Percentiles rank a stretch among this genome's conserved stretches.
Evolutionary conservation across 2,888 invertebrate species (phyloP).

Genomic region (Perizoma flavofasciatum): DNA sequence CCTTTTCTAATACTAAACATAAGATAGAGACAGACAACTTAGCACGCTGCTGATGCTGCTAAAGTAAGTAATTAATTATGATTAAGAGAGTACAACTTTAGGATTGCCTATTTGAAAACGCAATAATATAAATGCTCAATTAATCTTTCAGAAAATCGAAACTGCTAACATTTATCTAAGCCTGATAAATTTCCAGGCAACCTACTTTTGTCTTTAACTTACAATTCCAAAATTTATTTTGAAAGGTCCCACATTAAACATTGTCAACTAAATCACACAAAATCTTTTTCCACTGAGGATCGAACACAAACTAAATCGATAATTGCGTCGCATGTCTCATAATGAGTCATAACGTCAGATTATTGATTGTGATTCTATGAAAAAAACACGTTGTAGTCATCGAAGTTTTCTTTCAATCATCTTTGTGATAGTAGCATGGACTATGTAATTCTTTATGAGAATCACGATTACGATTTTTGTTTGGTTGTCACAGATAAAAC

Average conservation of each 20-base stretch:
- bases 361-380: constrained; percentile 33
- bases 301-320: constrained; percentile 25
- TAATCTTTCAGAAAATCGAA: too few relatives aligned
- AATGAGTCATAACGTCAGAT: constrained; percentile 37
- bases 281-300: constrained; percentile 21
- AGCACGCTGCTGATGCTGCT: too few relatives aligned
- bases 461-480: not conserved
- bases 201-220: constrained; percentile 2
- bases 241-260: constrained; percentile 28
- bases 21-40: too few relatives aligned
- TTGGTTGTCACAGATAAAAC: too few relatives aligned
- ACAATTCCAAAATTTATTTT: constrained; percentile 17
- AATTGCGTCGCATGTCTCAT: constrained; percentile 26
- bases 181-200: too few relatives aligned
- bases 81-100: too few relatives aligned
- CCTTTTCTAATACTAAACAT: too few relatives aligned
- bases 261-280: constrained; percentile 11
- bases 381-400: constrained; percentile 34
- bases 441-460: constrained; percentile 11
- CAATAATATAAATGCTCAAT: too few relatives aligned
- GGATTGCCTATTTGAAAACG: too few relatives aligned
- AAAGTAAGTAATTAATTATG: too few relatives aligned
- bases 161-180: too few relatives aligned
- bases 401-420: constrained; percentile 26
- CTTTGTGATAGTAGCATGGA: constrained; percentile 16